Evolutionary conservation across 2,888 invertebrate species (phyloP), one percentile per base, ranked within the genome.

Genomic region (Camponotus fellah): DNA sequence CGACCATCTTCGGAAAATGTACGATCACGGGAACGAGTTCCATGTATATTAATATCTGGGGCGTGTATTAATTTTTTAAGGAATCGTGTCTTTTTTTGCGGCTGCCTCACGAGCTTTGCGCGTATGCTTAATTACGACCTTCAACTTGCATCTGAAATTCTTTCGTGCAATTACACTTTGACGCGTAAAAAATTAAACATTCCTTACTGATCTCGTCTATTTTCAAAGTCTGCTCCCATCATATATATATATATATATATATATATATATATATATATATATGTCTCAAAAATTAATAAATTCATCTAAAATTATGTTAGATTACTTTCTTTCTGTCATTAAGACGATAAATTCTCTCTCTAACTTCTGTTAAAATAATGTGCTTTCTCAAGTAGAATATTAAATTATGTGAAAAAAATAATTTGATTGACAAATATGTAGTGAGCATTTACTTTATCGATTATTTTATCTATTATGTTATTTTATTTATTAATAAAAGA

Each of bases 1-100:
- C 64, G 37, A 56, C 56, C 21, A 3, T 71, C 71, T 49, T 56
- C 56, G 40, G 71, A 40, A 71, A 71, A 71, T 40, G 56, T 56
- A 56, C 26, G 37, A 14, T 2, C 49, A 17, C 32, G 49, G 68
- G 69, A 56, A 56, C 71, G 32, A 56, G 71, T 71, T 71, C 37
- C 71, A 71, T 56, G 71, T 71, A 71, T 71, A 71, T 71, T 71
- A 71, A 71, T 71, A 71, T 71, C 71, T 71, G 71, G 71, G 56
- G 21, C 71, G 71, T 37, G 56, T 71, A 56, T 71, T 37, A 71
- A 71, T 71, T 71, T 49, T 46, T 71, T 71, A 32, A 40, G 21
- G 71, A 71, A 71, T 71, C 56, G 56, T 32, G 14, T 56, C 56
- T 56, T 32, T 56, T 64, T 56, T 56, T 53, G 53, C 69, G 53